Conservation (phyloP, 2,888 invertebrate species). For the Phaonia tiefii region DNA sequence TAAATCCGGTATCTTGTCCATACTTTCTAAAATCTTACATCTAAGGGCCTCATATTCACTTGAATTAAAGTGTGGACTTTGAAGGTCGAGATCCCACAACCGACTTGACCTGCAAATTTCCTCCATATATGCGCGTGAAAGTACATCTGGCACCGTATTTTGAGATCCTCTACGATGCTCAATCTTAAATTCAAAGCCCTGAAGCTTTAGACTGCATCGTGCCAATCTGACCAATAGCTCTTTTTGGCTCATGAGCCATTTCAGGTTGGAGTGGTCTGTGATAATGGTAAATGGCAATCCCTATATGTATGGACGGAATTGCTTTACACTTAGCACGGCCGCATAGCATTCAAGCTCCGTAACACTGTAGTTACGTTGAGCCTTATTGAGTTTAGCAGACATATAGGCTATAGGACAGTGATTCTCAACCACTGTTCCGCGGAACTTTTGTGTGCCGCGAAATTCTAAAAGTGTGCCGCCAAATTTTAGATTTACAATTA, state of each 20-base stretch:
- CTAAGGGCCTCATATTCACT: not conserved
- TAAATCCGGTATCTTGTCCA: not conserved
- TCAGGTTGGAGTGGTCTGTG: not conserved
- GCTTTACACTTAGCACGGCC: no score
- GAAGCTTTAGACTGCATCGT: constrained; percentile 45
- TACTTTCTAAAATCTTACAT: not conserved
- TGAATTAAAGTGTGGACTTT: not conserved
- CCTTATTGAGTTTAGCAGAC: no score
- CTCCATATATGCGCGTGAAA: constrained; percentile 31
- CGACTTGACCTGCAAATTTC: no score
- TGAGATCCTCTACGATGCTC: constrained; percentile 39
- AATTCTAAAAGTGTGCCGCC: no score
- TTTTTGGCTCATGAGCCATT: constrained; percentile 1
- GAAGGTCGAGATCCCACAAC: no score
- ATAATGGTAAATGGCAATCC: constrained; percentile 13
- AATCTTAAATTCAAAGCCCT: constrained; percentile 42
- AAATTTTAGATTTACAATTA: no score
- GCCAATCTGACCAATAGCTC: constrained; percentile 22
- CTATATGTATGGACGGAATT: no score
- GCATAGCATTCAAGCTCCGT: no score
- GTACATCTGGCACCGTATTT: constrained; percentile 51
- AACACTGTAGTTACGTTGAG: no score
- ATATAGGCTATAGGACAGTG: no score
- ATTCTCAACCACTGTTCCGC: no score
- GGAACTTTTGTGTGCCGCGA: no score